Evolutionary conservation across 2,113 vertebrate genomes (phyloP), one percentile per base, ranked within the genome.

Genomic region (Rousettus leschenaultii): DNA sequence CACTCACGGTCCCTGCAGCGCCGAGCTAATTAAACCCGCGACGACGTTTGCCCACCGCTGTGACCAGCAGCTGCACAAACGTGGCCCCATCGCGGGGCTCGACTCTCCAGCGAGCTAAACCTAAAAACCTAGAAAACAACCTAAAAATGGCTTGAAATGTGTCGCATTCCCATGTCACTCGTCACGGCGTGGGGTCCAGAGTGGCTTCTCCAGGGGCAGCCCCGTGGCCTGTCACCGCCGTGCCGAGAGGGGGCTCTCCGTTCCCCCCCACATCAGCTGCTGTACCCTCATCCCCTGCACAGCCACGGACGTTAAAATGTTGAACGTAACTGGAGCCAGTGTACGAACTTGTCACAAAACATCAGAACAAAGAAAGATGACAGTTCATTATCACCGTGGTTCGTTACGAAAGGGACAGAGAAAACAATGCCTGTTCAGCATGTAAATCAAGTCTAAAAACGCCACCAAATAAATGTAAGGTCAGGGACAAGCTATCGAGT

Each of bases 91-190:
- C 0, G 0, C 33, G 30, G 40, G 79, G 33, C 53, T 30, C 15
- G 75, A 63, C 59, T 79, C 45, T 63, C 18, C 75, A 65, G 65
- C 38, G 35, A 21, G 26, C 86, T 61, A 80, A 89, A 91, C 86
- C 85, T 63, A 30, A 86, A 95, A 92, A 86, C 96, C 89, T 89
- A 94, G 92, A 92, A 97, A 95, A 90, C 35, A 66, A 87, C 45
- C 87, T 92, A 19, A 53, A 93, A 74, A 86, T 59, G 89, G 16
- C n/a, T 82, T 70, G 16, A 53, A 75, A 89, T 38, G 33, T 55
- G 9, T 45, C 24, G 22, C 30, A 5, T 63, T 93, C 59, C 80
- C 35, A 19, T 40, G 45, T 51, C 38, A 43, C 12, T 43, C 11
- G 53, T 80, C 28, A 35, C 2, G 4, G 57, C 15, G 10, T 61